These are phyloP conservation scores for Molorchus minor DNA, from an alignment of 2,888 invertebrate genomes.

Conservation along the genomic window DNA sequence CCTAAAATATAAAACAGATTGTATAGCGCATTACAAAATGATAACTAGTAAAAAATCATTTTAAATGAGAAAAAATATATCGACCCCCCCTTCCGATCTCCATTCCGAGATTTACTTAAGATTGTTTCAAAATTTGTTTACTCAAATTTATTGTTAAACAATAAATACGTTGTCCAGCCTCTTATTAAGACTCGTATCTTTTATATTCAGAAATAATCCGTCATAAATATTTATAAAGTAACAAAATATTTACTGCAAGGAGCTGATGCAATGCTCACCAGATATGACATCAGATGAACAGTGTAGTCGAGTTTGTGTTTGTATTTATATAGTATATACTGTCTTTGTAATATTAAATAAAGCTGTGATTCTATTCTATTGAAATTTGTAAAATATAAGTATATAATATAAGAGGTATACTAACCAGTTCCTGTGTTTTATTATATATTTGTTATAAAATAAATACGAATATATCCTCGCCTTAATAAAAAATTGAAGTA, in stretches of 20 bases:
- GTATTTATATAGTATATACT: slow-evolving; percentile 8
- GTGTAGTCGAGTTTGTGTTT: slow-evolving; percentile 8
- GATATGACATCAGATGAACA: slow-evolving; percentile 9
- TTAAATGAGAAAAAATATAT: neutral
- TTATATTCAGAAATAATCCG: slow-evolving; percentile 10
- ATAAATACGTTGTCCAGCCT: slow-evolving; percentile 6
- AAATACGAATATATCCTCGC: too few relatives aligned
- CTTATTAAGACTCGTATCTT: slow-evolving; percentile 6
- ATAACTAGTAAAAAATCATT: slow-evolving; percentile 6
- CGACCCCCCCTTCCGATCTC: slow-evolving; percentile 4
- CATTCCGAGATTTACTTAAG: slow-evolving; percentile 22
- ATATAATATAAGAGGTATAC: slow-evolving; percentile 1
- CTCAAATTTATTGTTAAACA: neutral
- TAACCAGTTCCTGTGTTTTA: too few relatives aligned
- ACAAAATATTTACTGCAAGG: slow-evolving; percentile 8
- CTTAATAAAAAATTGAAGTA: too few relatives aligned
- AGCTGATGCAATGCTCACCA: slow-evolving; percentile 14
- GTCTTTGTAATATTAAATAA: slow-evolving; percentile 10
- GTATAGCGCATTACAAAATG: slow-evolving; percentile 8
- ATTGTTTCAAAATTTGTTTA: slow-evolving; percentile 13
- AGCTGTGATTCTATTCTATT: slow-evolving; percentile 1
- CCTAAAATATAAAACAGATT: slow-evolving; percentile 10
- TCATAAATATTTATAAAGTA: slow-evolving; percentile 19
- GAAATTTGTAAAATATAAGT: slow-evolving; percentile 1
- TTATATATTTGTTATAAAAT: too few relatives aligned